A percentile compares a stretch with the other conserved stretches of the same genome.
Conservation (phyloP, 2,113 vertebrate genomes). For the Oncorhynchus kisutch region DNA sequence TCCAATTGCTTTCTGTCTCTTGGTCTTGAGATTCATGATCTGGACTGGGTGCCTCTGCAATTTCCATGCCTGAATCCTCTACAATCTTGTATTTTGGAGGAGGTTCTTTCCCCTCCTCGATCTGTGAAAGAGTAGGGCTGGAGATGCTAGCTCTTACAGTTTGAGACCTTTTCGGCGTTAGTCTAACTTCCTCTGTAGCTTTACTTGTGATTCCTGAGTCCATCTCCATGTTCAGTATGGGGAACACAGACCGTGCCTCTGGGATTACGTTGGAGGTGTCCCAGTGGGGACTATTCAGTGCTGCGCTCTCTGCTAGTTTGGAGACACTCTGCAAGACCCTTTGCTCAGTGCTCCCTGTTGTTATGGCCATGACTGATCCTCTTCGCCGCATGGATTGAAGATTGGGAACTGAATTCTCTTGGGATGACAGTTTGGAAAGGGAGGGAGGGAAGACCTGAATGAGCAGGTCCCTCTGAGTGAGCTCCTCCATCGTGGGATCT, state of each 20-base stretch:
- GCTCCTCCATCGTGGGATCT: conserved; percentile 13
- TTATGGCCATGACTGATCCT: conserved; percentile 57
- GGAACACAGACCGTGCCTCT: conserved; percentile 44
- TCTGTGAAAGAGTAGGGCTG: conserved; percentile 31
- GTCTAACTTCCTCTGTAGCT: conserved; percentile 6
- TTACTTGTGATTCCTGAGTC: conserved; percentile 28
- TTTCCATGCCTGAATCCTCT: background rate
- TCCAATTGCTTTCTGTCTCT: background rate
- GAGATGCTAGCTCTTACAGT: conserved; percentile 21
- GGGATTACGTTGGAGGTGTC: conserved; percentile 26
- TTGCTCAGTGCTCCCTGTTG: conserved; percentile 56
- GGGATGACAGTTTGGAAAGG: conserved; percentile 1
- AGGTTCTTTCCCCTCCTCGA: conserved; percentile 3
- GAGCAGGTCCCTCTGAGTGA: conserved; percentile 30
- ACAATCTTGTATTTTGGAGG: background rate
- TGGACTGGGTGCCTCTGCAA: background rate
- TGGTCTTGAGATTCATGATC: background rate
- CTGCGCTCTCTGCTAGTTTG: conserved; percentile 12
- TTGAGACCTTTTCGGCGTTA: conserved; percentile 7
- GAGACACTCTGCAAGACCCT: conserved; percentile 59
- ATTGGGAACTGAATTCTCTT: conserved; percentile 9
- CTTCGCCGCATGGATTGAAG: conserved; percentile 41
- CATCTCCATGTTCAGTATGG: conserved; percentile 36
- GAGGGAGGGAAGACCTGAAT: conserved; percentile 56
- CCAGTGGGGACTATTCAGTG: conserved; percentile 46